Conservation (phyloP, 2,113 vertebrate genomes). For the Gallinago media region DNA sequence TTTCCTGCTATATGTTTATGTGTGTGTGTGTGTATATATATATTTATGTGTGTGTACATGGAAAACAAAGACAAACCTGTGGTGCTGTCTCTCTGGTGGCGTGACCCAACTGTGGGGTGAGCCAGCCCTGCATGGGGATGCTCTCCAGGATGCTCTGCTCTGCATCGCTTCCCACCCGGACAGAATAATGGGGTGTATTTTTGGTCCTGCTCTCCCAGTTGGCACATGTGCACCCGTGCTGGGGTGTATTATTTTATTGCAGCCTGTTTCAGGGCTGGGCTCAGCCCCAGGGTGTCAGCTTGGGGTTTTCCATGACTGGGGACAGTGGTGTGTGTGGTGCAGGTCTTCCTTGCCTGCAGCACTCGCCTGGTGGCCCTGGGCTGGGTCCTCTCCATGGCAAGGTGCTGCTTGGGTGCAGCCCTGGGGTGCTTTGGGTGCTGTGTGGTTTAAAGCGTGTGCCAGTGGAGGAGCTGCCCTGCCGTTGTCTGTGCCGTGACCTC, state of each 20-base stretch:
- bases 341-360: background rate
- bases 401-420: background rate
- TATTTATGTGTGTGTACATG: background rate
- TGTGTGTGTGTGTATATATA: fast-evolving
- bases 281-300: background rate
- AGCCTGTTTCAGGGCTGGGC: slow-evolving; percentile 18
- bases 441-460: background rate
- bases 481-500: background rate
- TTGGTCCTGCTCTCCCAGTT: background rate
- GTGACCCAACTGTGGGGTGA: background rate
- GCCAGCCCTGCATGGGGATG: background rate
- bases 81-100: fast-evolving
- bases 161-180: background rate
- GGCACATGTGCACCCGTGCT: background rate
- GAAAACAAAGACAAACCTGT: background rate
- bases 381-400: fast-evolving
- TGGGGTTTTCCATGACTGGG: background rate
- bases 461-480: background rate
- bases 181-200: background rate
- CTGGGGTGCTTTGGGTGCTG: background rate
- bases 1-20: background rate
- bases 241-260: slow-evolving; percentile 34
- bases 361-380: fast-evolving
- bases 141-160: background rate
- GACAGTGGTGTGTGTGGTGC: background rate